Evolutionary conservation across 2,113 vertebrate genomes (phyloP), one percentile per base, ranked within the genome.

Genomic region (Trochalopteron elliotii): DNA sequence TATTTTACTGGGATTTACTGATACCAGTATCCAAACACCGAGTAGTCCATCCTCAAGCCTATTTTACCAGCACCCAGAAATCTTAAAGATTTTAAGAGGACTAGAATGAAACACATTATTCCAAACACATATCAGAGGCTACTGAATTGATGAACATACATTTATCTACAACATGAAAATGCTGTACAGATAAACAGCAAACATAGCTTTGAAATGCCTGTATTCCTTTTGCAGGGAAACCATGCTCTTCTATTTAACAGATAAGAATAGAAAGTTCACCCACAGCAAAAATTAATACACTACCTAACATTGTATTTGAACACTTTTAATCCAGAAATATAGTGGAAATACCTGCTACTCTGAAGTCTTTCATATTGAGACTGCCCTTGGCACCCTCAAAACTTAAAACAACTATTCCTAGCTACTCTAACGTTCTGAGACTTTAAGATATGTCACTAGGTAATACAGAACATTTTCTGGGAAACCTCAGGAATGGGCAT

Each of bases 261-360:
- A 12, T 13, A 30, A 70, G 15, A 83, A 71, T 6, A 61, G 12
- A 25, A 60, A 52, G 30, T 24, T 77, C 11, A 31, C 37, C 7
- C 0, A 0, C 72, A 44, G 18, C 53, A 52, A 77, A 77, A 68
- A 37, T 33, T 27, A 68, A 28, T 21, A 69, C 0, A 0, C 24
- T 74, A 61, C 28, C 27, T 35, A 55, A 47, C 5, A 17, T 3
- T 11, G 6, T 33, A 60, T 75, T 84, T 75, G 44, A 93, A 16
- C 33, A 61, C 30, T 83, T 75, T 56, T 37, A 82, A 82, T 44
- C 30, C 15, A 64, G 31, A 85, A 76, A 77, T 7, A 52, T 3
- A 39, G 17, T 70, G 8, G 28, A 93, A 90, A 72, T 47, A 77
- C 22, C 7, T 4, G 0, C 8, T 42, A 52, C 33, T 78, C n/a